phyloP scores from a whole-genome alignment of 2,797 vertebrate species.

The Orestias chungarensis region DNA sequence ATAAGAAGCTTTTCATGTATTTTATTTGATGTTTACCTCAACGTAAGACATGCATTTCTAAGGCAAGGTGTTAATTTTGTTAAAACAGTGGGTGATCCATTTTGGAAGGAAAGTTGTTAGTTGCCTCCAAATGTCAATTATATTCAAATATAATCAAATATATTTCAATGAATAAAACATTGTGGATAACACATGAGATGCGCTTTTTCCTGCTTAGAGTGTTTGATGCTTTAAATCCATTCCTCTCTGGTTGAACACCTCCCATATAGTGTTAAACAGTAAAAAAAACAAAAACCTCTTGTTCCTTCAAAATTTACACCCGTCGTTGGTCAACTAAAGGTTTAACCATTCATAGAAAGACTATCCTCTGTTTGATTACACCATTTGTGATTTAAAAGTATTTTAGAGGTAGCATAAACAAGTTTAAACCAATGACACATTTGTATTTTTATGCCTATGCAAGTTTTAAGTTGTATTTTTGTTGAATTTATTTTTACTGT shows the following conservation, averaged over 20 bases:
- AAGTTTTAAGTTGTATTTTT: too few species aligned
- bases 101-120: constrained; percentile 54
- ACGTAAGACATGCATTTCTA: constrained; percentile 70
- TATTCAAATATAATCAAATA: constrained; percentile 68
- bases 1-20: constrained; percentile 23
- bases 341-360: neutral
- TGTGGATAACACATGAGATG: constrained; percentile 54
- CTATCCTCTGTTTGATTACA: neutral
- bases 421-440: neutral
- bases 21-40: constrained; percentile 32
- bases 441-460: neutral
- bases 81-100: constrained; percentile 53
- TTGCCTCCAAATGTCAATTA: constrained; percentile 69
- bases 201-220: constrained; percentile 43
- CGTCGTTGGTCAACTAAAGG: neutral
- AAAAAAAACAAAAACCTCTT: constrained; percentile 21
- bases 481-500: neutral
- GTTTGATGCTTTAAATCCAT: constrained; percentile 22
- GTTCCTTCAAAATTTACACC: constrained; percentile 14
- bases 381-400: neutral
- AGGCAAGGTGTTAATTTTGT: constrained; percentile 73
- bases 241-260: constrained; percentile 46
- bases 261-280: constrained; percentile 29
- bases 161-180: constrained; percentile 71
- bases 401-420: neutral